phyloP scores from a whole-genome alignment of 1,140 invertebrate genomes.

The Drosophila parvula region DNA sequence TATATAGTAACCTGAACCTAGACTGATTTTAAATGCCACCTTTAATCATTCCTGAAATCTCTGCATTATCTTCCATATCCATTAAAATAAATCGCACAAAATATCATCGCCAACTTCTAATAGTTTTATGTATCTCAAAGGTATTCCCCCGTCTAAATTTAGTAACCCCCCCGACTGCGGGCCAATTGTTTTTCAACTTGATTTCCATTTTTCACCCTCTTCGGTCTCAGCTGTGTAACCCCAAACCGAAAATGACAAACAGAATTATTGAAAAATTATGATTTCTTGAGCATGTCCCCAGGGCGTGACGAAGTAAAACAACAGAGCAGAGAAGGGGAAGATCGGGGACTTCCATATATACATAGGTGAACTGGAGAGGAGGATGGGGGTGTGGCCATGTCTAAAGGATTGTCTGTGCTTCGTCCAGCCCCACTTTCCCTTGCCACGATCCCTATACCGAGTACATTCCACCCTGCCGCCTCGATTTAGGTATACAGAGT shows the following conservation, averaged over 20 bases:
- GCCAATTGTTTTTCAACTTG: conserved; percentile 23
- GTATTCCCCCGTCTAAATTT: conserved; percentile 11
- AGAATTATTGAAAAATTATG: conserved; percentile 59
- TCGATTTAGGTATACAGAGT: conserved; percentile 1
- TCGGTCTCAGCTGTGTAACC: conserved; percentile 24
- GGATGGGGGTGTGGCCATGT: conserved; percentile 25
- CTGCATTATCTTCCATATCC: no score
- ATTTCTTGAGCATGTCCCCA: conserved; percentile 38
- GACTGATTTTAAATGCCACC: neutral
- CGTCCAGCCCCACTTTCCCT: neutral
- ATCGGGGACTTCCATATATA: neutral
- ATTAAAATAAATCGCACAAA: neutral
- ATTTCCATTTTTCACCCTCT: neutral
- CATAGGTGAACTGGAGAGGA: neutral
- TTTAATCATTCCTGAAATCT: neutral
- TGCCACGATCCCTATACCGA: conserved; percentile 15
- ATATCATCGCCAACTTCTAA: neutral
- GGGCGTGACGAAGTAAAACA: conserved; percentile 18
- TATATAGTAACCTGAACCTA: neutral
- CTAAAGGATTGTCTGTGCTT: conserved; percentile 65
- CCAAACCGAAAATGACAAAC: conserved; percentile 39
- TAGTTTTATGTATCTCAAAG: neutral
- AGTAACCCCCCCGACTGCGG: neutral
- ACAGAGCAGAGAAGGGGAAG: neutral
- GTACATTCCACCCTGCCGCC: conserved; percentile 2